phyloP scores from a whole-genome alignment of 2,888 invertebrate genomes.

The Pimpla rufipes region DNA sequence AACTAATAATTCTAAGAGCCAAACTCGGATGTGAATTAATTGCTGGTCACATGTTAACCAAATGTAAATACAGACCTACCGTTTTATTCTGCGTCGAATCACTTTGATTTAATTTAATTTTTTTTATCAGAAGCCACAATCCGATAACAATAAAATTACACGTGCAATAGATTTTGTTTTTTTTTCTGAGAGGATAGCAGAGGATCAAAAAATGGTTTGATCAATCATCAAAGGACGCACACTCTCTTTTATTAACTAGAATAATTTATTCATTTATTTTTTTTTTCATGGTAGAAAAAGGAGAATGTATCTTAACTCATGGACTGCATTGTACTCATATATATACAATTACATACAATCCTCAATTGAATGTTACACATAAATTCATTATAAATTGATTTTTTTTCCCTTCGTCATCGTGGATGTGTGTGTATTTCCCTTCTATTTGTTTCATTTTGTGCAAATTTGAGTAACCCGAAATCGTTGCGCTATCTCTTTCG shows the following conservation, averaged over 20 bases:
- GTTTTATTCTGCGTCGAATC: not conserved
- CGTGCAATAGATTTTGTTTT: not conserved
- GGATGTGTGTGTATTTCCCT: slow-evolving; percentile 62
- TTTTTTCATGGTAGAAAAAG: slow-evolving; percentile 85
- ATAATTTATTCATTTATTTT: slow-evolving; percentile 85
- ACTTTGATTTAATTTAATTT: not conserved
- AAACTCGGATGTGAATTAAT: not conserved
- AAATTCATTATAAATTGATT: slow-evolving; percentile 84
- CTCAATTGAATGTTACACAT: slow-evolving; percentile 85
- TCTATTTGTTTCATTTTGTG: slow-evolving; percentile 38
- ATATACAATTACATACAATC: slow-evolving; percentile 85
- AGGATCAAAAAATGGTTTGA: slow-evolving; percentile 39
- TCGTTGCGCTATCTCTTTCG: slow-evolving; percentile 47
- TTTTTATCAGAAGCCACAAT: not conserved
- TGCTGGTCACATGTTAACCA: not conserved
- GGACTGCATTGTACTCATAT: slow-evolving; percentile 84
- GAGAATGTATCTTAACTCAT: slow-evolving; percentile 85
- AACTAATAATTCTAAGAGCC: not conserved
- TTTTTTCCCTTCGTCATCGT: slow-evolving; percentile 73
- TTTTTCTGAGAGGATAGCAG: slow-evolving; percentile 1
- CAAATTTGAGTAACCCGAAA: slow-evolving; percentile 71
- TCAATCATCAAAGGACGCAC: slow-evolving; percentile 67
- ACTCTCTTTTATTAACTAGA: slow-evolving; percentile 84
- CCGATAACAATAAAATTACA: not conserved
- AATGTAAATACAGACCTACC: slow-evolving; percentile 25